Conservation (phyloP, 2,888 invertebrate genomes). For the Pomacea canaliculata region DNA sequence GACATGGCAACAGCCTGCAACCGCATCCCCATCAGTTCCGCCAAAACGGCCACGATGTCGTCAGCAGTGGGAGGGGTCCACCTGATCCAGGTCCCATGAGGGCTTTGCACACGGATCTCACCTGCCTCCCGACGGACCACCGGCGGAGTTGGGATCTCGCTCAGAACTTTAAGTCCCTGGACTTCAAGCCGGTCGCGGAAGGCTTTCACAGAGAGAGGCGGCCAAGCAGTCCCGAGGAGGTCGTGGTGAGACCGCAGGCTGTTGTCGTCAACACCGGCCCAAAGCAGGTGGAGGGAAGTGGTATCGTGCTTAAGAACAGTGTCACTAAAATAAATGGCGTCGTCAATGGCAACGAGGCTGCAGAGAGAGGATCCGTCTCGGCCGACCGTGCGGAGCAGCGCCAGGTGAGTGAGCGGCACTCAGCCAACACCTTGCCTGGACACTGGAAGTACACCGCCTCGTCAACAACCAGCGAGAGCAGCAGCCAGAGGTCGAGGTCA, state of each 20-base stretch:
- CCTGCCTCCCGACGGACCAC: not conserved
- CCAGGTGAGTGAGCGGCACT: not conserved
- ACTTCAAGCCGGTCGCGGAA: not conserved
- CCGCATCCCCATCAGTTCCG: not conserved
- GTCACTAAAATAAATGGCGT: not conserved
- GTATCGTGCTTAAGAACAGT: not conserved
- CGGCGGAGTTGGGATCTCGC: conserved; percentile 18
- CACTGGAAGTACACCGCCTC: conserved; percentile 28
- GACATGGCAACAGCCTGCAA: conserved; percentile 10
- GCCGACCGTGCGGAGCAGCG: not conserved
- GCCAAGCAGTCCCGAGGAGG: not conserved
- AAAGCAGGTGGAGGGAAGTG: not conserved
- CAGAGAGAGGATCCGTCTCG: not conserved
- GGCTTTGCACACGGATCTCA: not conserved
- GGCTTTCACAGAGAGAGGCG: not conserved
- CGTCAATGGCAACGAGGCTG: not conserved
- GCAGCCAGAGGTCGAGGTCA: not conserved
- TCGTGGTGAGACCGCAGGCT: conserved; percentile 14
- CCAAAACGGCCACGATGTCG: not conserved
- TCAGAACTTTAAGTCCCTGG: conserved; percentile 14
- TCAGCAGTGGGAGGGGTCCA: not conserved
- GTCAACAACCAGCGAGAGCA: conserved; percentile 1
- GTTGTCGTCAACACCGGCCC: not conserved
- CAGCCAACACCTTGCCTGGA: conserved; percentile 33
- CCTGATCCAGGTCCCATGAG: not conserved